A percentile compares a stretch with the other conserved stretches of the same genome.
phyloP scores from a whole-genome alignment of 2,888 invertebrate species.

The Hydrotaea cyrtoneurina region DNA sequence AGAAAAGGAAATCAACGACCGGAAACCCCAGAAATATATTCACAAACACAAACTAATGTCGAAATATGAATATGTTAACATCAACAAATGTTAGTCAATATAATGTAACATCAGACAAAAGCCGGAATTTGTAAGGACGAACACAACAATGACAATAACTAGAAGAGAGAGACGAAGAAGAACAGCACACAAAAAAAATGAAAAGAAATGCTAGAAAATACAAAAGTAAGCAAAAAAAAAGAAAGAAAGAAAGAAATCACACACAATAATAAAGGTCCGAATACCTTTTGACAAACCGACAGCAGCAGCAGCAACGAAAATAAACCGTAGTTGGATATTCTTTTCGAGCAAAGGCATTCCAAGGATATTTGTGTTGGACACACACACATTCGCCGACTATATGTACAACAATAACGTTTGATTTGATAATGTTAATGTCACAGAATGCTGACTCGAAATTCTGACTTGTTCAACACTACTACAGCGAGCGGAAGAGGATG shows the following conservation, averaged over 20 bases:
- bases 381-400: neutral
- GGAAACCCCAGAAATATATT: neutral
- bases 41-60: neutral
- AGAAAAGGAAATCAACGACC: neutral
- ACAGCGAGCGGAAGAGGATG: neutral
- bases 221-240: neutral
- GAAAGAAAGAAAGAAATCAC: too few species aligned
- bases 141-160: constrained; percentile 13
- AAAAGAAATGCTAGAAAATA: neutral
- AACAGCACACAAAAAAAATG: neutral
- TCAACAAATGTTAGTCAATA: constrained; percentile 24
- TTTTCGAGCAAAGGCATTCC: neutral
- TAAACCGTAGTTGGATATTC: constrained; percentile 6
- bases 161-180: neutral
- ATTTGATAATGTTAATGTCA: constrained; percentile 34
- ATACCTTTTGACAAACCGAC: neutral
- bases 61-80: constrained; percentile 30
- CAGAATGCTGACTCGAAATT: constrained; percentile 46
- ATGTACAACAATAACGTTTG: constrained; percentile 21
- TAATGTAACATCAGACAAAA: constrained; percentile 16
- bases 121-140: neutral
- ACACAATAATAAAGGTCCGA: neutral
- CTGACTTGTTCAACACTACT: constrained; percentile 38
- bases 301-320: neutral
- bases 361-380: constrained; percentile 5